A percentile compares a stretch with the other conserved stretches of the same genome.
These are phyloP conservation scores for Melieria picta DNA, from an alignment of 2,888 invertebrate species.

Conservation along the genomic window DNA sequence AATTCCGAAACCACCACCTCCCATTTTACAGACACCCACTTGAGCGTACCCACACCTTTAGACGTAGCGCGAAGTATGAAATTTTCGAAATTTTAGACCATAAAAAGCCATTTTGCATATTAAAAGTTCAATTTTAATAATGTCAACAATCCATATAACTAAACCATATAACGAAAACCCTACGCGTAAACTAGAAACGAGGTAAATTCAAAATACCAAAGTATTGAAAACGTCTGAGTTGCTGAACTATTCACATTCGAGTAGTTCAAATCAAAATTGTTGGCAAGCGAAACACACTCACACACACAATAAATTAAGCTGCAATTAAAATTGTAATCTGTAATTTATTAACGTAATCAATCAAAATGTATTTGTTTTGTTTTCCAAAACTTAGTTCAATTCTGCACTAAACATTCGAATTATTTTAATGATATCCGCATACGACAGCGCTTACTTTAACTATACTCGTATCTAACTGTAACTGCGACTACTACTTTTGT, in stretches of 20 bases:
- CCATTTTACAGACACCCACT: no score
- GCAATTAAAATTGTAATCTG: neutral
- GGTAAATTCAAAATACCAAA: neutral
- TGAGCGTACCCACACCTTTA: no score
- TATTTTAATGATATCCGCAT: neutral
- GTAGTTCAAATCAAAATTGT: neutral
- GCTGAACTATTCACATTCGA: neutral
- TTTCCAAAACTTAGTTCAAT: neutral
- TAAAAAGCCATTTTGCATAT: neutral
- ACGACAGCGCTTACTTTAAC: no score
- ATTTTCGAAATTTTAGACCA: no score
- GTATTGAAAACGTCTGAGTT: neutral
- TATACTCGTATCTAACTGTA: no score
- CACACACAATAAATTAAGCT: neutral
- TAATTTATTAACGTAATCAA: no score
- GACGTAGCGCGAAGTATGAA: no score
- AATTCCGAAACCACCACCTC: no score
- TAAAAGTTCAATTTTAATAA: conserved; percentile 8
- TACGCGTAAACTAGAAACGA: neutral
- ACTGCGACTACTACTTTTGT: no score
- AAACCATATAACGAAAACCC: neutral
- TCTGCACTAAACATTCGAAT: neutral
- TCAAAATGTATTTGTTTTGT: no score
- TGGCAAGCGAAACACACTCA: neutral
- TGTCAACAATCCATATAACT: neutral